phyloP scores from a whole-genome alignment of 2,797 vertebrate genomes.

The Cuculus canorus region DNA sequence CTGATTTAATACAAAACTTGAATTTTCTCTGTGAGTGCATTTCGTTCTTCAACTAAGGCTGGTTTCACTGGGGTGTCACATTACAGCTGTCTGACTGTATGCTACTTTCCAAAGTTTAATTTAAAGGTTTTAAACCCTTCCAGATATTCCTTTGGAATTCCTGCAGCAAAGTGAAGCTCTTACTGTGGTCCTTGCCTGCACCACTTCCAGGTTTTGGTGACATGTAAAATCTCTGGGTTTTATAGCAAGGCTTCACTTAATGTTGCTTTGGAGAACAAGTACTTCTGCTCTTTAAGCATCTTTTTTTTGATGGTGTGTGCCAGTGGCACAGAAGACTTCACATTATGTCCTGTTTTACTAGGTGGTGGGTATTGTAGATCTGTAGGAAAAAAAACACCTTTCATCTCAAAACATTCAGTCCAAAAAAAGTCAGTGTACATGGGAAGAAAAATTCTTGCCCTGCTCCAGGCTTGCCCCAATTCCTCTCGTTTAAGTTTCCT shows the following conservation, averaged over 20 bases:
- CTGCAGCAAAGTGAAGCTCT: neutral
- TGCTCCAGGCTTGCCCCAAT: neutral
- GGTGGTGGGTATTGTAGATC: neutral
- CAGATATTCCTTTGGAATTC: neutral
- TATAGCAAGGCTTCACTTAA: neutral
- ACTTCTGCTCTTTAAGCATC: neutral
- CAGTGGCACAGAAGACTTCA: neutral
- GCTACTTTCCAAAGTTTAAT: neutral
- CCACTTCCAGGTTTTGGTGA: neutral
- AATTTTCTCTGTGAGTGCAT: neutral
- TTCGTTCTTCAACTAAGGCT: neutral
- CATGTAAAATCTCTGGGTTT: neutral
- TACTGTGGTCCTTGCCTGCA: neutral
- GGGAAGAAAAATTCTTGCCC: neutral
- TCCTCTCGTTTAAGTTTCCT: neutral
- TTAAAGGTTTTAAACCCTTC: neutral
- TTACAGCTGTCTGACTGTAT: neutral
- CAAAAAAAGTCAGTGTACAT: neutral
- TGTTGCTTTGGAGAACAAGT: neutral
- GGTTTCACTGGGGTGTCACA: neutral
- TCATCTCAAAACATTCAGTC: neutral
- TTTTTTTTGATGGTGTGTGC: neutral
- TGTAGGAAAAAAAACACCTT: neutral
- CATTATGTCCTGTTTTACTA: neutral
- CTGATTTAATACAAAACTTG: neutral